These are phyloP conservation scores for Apodemus agrarius DNA, from an alignment of 2,797 vertebrate species.

Conservation along the genomic window DNA sequence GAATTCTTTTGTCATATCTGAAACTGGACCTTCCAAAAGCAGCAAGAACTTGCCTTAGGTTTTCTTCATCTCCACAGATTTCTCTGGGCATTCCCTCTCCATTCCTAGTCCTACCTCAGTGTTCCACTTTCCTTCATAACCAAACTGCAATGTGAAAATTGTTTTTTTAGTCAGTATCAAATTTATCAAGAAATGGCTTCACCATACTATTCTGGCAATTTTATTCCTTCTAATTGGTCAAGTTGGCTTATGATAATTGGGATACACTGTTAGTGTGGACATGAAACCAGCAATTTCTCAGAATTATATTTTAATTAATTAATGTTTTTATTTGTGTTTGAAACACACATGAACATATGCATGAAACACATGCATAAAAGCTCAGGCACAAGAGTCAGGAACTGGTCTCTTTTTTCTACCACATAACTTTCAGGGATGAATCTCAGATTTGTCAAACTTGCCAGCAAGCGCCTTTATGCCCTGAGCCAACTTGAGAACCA, in stretches of 20 bases:
- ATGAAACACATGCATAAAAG: neutral
- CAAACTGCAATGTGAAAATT: neutral
- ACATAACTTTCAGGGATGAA: neutral
- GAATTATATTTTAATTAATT: neutral
- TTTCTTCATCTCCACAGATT: conserved; percentile 4
- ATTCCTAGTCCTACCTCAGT: neutral
- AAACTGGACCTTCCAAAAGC: neutral
- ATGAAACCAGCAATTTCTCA: neutral
- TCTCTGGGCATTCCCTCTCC: neutral
- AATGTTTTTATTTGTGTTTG: neutral
- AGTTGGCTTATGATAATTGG: neutral
- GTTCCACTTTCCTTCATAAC: neutral
- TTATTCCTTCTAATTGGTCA: neutral
- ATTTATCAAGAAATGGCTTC: neutral
- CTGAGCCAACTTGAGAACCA: neutral
- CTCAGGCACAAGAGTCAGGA: neutral
- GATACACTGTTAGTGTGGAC: neutral
- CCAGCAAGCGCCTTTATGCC: neutral
- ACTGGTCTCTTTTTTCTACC: too few relatives aligned
- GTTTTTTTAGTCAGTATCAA: neutral
- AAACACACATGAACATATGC: neutral
- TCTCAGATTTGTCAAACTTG: neutral
- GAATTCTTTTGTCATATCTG: neutral
- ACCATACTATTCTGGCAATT: neutral
- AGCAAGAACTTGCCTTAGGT: neutral